Evolutionary conservation across 2,113 vertebrate genomes (phyloP).

Genomic region (Oncorhynchus mykiss): DNA sequence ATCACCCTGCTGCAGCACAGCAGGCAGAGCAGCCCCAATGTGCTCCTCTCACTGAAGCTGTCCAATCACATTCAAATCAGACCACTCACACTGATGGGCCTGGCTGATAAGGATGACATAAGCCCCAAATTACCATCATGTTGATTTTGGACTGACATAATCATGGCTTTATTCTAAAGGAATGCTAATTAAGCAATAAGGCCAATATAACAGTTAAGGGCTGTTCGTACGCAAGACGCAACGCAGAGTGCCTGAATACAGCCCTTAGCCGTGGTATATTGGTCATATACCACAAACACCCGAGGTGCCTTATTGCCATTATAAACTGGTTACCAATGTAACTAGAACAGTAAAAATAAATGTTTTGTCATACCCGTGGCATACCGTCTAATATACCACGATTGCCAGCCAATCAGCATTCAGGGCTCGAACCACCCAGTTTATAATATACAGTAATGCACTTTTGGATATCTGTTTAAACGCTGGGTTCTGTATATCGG

Average conservation of each 20-base stretch:
- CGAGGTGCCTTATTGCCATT: too few relatives aligned
- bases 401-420: too few relatives aligned
- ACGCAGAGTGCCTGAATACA: too few relatives aligned
- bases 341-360: too few relatives aligned
- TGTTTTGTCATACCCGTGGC: too few relatives aligned
- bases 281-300: too few relatives aligned
- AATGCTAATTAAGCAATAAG: neutral
- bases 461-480: conserved; percentile 1
- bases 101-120: neutral
- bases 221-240: too few relatives aligned
- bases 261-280: too few relatives aligned
- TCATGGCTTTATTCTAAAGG: neutral
- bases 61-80: conserved; percentile 14
- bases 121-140: neutral
- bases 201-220: too few relatives aligned
- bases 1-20: neutral
- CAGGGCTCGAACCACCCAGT: too few relatives aligned
- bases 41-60: neutral
- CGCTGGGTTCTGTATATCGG: neutral
- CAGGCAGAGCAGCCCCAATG: neutral
- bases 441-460: neutral
- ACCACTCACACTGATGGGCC: neutral
- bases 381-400: too few relatives aligned
- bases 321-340: too few relatives aligned
- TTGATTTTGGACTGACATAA: neutral